These are phyloP conservation scores for Morone saxatilis DNA, from an alignment of 2,113 vertebrate species.

Conservation along the genomic window DNA sequence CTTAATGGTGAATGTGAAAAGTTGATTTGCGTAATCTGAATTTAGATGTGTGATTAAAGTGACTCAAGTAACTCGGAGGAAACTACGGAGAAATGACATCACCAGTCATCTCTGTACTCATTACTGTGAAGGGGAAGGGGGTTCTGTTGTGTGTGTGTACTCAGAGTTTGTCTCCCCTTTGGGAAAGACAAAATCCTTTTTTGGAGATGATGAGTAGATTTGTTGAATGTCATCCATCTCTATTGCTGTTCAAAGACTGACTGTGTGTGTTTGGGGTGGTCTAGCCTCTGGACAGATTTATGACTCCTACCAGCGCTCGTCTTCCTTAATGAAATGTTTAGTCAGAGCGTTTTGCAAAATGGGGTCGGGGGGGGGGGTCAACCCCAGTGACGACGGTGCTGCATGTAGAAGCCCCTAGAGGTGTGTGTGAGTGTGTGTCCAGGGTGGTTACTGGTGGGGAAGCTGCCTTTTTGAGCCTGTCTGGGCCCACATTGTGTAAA, in stretches of 20 bases:
- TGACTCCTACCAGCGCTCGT: conserved; percentile 52
- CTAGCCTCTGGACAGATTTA: conserved; percentile 76
- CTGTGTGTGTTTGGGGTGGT: conserved; percentile 70
- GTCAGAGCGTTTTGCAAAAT: conserved; percentile 74
- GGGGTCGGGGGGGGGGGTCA: conserved; percentile 70
- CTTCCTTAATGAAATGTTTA: conserved; percentile 83
- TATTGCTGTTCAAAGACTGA: conserved; percentile 49
- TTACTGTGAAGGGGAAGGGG: conserved; percentile 17
- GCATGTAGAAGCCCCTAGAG: conserved; percentile 54
- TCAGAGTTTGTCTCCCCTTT: conserved; percentile 36
- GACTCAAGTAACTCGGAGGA: conserved; percentile 28
- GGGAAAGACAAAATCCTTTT: conserved; percentile 52
- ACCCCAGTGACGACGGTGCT: conserved; percentile 52
- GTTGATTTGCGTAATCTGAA: conserved; percentile 44
- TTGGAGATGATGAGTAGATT: conserved; percentile 74
- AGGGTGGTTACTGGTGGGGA: conserved; percentile 31
- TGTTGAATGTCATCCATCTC: conserved; percentile 68
- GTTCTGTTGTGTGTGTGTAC: conserved; percentile 20
- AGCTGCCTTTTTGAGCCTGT: conserved; percentile 32
- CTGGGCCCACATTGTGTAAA: conserved; percentile 27
- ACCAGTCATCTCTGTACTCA: conserved; percentile 31
- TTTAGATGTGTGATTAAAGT: conserved; percentile 42
- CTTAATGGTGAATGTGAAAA: conserved; percentile 34
- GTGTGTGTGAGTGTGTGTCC: conserved; percentile 46
- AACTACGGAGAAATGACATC: conserved; percentile 52